Evolutionary conservation across 2,797 vertebrate species (phyloP).

Genomic region (Lates japonicus): DNA sequence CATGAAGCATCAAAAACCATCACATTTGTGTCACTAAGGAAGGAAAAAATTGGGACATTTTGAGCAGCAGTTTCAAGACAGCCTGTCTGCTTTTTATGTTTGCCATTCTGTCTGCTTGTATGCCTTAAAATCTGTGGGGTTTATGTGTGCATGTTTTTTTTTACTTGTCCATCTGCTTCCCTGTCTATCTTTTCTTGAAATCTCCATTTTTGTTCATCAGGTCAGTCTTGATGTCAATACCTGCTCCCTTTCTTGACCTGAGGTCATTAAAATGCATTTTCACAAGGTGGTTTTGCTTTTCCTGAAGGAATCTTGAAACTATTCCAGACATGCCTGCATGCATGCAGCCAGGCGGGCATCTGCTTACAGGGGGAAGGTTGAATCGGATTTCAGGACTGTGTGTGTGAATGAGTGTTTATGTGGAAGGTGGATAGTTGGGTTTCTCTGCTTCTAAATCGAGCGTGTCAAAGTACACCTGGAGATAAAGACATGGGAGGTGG

Average conservation of each 20-base stretch:
- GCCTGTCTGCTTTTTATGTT: conserved; percentile 42
- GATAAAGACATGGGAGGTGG: conserved; percentile 64
- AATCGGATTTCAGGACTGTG: conserved; percentile 60
- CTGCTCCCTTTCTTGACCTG: conserved; percentile 32
- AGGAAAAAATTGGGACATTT: conserved; percentile 18
- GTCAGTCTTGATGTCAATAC: conserved; percentile 21
- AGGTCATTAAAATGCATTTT: conserved; percentile 53
- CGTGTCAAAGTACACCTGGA: conserved; percentile 73
- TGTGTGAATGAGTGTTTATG: conserved; percentile 13
- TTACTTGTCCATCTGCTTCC: conserved; percentile 42
- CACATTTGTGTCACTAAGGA: conserved; percentile 26
- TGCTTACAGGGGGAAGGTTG: conserved; percentile 49
- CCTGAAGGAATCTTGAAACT: conserved; percentile 51
- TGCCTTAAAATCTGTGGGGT: conserved; percentile 1
- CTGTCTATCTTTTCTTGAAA: conserved; percentile 32
- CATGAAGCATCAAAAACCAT: conserved; percentile 16
- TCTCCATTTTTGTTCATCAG: conserved; percentile 28
- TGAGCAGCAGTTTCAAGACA: conserved; percentile 20
- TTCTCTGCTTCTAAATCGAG: conserved; percentile 73
- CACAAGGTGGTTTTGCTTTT: conserved; percentile 37
- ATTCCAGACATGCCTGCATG: conserved; percentile 56
- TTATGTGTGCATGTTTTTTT: conserved; percentile 18
- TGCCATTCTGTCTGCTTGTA: conserved; percentile 25
- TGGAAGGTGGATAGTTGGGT: conserved; percentile 47
- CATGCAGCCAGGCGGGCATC: conserved; percentile 30